phyloP scores from a whole-genome alignment of 2,888 invertebrate species.

The Rhagophthalmus giganteus region DNA sequence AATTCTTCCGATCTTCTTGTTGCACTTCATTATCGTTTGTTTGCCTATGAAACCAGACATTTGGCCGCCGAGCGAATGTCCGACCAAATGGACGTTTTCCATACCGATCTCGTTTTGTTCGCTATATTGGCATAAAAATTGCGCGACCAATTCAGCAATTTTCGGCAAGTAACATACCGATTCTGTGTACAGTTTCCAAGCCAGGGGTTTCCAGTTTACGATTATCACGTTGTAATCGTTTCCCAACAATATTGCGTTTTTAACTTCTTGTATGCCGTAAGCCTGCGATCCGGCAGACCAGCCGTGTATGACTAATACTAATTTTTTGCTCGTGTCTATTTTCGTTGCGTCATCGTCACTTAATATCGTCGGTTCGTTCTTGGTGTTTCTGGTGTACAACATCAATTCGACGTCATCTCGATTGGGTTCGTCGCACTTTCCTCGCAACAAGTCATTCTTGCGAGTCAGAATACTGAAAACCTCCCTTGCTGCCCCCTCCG shows the following conservation, averaged over 20 bases:
- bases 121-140: conserved; percentile 1
- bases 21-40: background rate
- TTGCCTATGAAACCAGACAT: conserved; percentile 6
- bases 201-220: conserved; percentile 1
- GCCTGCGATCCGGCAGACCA: background rate
- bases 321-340: background rate
- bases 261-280: background rate
- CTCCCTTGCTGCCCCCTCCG: no score
- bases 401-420: no score
- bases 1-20: conserved; percentile 6
- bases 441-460: no score
- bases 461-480: no score
- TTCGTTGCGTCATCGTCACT: background rate
- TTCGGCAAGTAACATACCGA: conserved; percentile 1
- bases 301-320: conserved; percentile 4
- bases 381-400: background rate
- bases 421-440: no score
- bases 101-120: background rate
- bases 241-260: background rate
- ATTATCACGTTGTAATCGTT: conserved; percentile 8
- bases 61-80: conserved; percentile 15
- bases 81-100: conserved; percentile 4
- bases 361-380: background rate
- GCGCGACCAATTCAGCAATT: conserved; percentile 1
- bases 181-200: background rate